These are phyloP conservation scores for Pangasius mekongensis DNA, from an alignment of 2,797 vertebrate genomes.

Conservation along the genomic window DNA sequence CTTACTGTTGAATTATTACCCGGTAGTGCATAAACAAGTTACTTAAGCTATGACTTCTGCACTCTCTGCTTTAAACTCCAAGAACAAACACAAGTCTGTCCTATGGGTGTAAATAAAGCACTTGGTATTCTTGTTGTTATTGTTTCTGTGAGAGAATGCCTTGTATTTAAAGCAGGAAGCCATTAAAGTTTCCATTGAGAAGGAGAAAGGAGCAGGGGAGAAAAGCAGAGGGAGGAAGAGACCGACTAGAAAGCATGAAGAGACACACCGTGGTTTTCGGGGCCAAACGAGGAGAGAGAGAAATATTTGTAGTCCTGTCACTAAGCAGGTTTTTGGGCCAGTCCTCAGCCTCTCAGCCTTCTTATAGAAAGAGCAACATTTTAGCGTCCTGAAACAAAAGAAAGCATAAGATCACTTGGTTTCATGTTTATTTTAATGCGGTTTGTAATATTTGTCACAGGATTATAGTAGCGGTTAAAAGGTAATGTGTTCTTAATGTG, in stretches of 20 bases:
- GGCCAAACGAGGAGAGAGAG: slow-evolving; percentile 25
- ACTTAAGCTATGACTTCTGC: too few relatives aligned
- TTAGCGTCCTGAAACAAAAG: neutral
- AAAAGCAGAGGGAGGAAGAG: slow-evolving; percentile 25
- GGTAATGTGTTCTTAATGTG: neutral
- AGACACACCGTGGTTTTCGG: neutral
- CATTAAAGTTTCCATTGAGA: slow-evolving; percentile 75
- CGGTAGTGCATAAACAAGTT: neutral
- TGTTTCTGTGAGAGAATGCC: slow-evolving; percentile 71
- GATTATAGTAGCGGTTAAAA: neutral
- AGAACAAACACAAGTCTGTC: slow-evolving; percentile 11
- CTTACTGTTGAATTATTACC: neutral
- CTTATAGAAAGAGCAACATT: neutral
- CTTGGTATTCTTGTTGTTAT: slow-evolving; percentile 71
- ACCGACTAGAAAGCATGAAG: neutral
- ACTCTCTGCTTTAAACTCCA: too few relatives aligned
- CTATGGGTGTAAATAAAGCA: slow-evolving; percentile 65
- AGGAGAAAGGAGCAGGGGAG: slow-evolving; percentile 61
- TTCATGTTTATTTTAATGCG: neutral
- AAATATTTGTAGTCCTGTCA: slow-evolving; percentile 36
- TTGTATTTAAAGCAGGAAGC: slow-evolving; percentile 74
- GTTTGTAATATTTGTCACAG: neutral
- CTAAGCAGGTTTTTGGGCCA: slow-evolving; percentile 11
- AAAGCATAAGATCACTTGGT: neutral
- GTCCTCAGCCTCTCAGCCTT: neutral